phyloP scores from a whole-genome alignment of 2,113 vertebrate genomes.

The Leptocoma aspasia region DNA sequence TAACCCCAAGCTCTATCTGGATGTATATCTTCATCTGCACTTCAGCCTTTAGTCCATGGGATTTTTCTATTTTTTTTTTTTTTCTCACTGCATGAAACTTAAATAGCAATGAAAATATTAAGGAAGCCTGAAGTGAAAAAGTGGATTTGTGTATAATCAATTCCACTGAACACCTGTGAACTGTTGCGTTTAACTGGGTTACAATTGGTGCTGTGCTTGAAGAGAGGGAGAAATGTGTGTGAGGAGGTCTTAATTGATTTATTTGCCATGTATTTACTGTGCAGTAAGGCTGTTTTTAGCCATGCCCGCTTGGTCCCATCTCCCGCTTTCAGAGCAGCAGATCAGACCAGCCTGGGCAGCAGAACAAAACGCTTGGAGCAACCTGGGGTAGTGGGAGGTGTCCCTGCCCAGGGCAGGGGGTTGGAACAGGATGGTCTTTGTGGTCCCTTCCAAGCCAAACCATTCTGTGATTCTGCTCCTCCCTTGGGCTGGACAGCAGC shows the following conservation, averaged over 20 bases:
- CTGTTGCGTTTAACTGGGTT: conserved; percentile 28
- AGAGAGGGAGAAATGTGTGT: neutral
- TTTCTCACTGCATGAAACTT: neutral
- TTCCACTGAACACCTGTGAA: conserved; percentile 39
- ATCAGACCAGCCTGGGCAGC: neutral
- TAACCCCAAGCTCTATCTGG: neutral
- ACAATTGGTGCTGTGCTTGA: neutral
- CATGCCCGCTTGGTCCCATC: neutral
- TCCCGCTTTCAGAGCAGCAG: neutral
- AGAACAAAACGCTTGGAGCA: neutral
- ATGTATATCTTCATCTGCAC: neutral
- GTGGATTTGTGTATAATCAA: neutral
- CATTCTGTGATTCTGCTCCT: neutral
- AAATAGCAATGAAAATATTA: neutral
- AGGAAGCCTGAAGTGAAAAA: neutral
- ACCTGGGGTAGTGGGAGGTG: neutral
- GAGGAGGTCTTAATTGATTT: neutral
- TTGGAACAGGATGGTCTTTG: neutral
- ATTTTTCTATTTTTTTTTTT: neutral
- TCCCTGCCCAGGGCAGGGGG: too few species aligned
- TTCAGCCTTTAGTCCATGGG: neutral
- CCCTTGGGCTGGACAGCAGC: neutral
- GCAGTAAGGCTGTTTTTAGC: neutral
- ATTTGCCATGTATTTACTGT: neutral
- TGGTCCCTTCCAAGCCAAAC: neutral